Evolutionary conservation across 1,140 invertebrate species (phyloP).

Genomic region (Pteromalus puparum): DNA sequence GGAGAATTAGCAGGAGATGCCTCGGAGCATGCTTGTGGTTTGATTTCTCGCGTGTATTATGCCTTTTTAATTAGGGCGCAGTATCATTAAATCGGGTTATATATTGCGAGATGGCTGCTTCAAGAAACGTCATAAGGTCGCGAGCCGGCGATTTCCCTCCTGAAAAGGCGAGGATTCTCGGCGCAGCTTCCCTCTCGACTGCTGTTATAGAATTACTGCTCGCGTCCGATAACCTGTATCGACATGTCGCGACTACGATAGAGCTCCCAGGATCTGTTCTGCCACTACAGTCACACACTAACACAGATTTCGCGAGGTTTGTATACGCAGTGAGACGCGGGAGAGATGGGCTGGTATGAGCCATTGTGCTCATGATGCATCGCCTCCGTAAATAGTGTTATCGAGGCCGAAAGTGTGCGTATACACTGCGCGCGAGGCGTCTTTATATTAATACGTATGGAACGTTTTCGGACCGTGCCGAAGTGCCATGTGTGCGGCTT

Average conservation of each 20-base stretch:
- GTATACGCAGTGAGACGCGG: not conserved
- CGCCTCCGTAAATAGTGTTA: conserved; percentile 75
- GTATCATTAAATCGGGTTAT: no score
- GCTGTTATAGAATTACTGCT: conserved; percentile 70
- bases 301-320: conserved; percentile 33
- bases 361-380: conserved; percentile 74
- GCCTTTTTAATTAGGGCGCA: no score
- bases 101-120: no score
- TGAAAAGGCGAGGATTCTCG: conserved; percentile 26
- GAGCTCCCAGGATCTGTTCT: conserved; percentile 54
- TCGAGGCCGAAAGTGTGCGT: conserved; percentile 65
- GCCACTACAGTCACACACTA: not conserved
- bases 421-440: conserved; percentile 13
- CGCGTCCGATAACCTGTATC: conserved; percentile 72
- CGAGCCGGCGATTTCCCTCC: not conserved
- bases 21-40: not conserved
- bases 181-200: not conserved
- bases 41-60: not conserved
- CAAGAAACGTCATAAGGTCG: not conserved
- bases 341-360: conserved; percentile 65
- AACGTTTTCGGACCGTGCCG: conserved; percentile 53
- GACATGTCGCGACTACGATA: conserved; percentile 69
- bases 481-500: not conserved
- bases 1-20: conserved; percentile 33
- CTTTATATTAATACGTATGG: conserved; percentile 65